Percentiles rank a stretch among this genome's conserved stretches.
Evolutionary conservation across 2,113 vertebrate species (phyloP).

Genomic region (Vombatus ursinus): DNA sequence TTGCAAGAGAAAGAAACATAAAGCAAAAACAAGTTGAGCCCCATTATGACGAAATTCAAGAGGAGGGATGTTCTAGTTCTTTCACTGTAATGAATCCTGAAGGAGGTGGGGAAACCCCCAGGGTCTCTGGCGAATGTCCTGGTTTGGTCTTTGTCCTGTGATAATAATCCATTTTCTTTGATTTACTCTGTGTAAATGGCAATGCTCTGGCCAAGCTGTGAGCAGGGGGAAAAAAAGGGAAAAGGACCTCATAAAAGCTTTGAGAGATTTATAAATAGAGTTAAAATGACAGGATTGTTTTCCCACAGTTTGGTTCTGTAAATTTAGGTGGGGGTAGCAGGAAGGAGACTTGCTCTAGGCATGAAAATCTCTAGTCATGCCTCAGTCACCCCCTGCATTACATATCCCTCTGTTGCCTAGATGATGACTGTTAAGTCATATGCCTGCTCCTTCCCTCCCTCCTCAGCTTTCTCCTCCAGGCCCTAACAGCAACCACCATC

Average conservation of each 20-base stretch:
- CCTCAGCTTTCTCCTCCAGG: neutral
- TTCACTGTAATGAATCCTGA: slow-evolving; percentile 39
- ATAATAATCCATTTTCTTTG: slow-evolving; percentile 64
- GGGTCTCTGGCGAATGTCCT: slow-evolving; percentile 24
- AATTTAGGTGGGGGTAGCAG: slow-evolving; percentile 1
- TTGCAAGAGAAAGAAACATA: slow-evolving; percentile 51
- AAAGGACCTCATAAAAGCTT: slow-evolving; percentile 58
- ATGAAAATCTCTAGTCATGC: neutral
- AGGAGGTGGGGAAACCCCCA: neutral
- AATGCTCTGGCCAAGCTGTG: slow-evolving; percentile 46
- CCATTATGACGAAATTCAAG: slow-evolving; percentile 37
- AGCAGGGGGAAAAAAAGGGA: neutral
- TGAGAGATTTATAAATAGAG: slow-evolving; percentile 70
- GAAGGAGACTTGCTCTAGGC: neutral
- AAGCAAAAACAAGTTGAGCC: neutral
- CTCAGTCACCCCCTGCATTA: neutral
- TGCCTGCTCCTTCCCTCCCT: neutral
- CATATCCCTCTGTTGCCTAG: neutral
- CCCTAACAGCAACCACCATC: neutral
- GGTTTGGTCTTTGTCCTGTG: slow-evolving; percentile 41
- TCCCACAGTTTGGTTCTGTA: slow-evolving; percentile 43
- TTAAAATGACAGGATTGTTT: slow-evolving; percentile 56
- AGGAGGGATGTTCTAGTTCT: slow-evolving; percentile 30
- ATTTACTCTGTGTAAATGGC: slow-evolving; percentile 62
- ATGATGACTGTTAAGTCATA: neutral